Base-by-base conservation (phyloP, 2,113 vertebrate species). In the Sialia sialis region DNA sequence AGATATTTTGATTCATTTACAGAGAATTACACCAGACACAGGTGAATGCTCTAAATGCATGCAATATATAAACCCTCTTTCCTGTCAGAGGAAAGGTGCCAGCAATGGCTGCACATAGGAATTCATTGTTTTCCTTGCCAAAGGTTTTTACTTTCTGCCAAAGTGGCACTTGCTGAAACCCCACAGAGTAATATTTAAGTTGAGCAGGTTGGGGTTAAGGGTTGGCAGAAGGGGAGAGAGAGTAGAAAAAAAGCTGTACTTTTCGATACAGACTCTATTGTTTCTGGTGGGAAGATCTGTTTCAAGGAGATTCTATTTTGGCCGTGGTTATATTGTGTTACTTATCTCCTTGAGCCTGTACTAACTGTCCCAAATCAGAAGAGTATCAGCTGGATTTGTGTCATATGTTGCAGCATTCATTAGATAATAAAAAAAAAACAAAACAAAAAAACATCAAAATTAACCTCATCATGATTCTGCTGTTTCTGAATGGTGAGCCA, bases 361-460 rank as follows among this genome's bases (percentile, higher is more conserved):
- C 21, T 39, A 63, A 67, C n/a, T 59, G 20, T 56, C n/a, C 48
- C 25, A 52, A 52, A 56, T 68, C 29, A 87, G 64, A 90, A 93
- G 36, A 74, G 16, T 2, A 19, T 52, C 58, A 8, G 20, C 54
- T 79, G 54, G 15, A 62, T 93, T 80, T 75, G 7, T 73, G 20
- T 73, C 46, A 15, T 0, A 0, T 52, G 18, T 55, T 68, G 25
- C 16, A 30, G 7, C 44, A 77, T 52, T 91, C 25, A 29, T 82
- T 82, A 91, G 16, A 16, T 78, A 55, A 39, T 44, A 5, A 41
- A 30, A 54, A 27, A 44, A 44, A 8, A 43, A 66, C 9, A 0
- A 0, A 43, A 43, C 5, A 49, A 66, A 88, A 66, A 11, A 0
- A 0, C 12, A 10, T 8, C 26, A 32, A 55, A 66, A 66, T 30